Percentiles rank a stretch among this genome's conserved stretches.
phyloP scores from a whole-genome alignment of 2,888 invertebrate species.

The Dichetophora obliterata region DNA sequence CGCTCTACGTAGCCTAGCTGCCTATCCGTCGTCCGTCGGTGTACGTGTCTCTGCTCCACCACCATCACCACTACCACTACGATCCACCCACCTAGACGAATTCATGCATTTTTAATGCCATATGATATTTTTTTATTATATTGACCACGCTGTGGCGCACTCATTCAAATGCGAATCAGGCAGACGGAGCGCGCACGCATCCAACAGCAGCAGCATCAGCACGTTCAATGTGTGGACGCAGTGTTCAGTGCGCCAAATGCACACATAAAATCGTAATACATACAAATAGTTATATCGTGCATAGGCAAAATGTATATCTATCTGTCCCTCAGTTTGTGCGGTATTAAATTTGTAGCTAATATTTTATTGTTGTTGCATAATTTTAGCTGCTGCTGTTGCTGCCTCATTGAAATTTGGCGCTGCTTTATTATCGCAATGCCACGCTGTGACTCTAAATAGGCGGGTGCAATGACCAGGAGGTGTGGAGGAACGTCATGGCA shows the following conservation, averaged over 20 bases:
- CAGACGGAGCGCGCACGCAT: neutral
- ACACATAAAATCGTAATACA: too few relatives aligned
- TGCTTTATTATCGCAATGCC: neutral
- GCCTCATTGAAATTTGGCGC: constrained; percentile 18
- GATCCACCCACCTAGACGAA: too few relatives aligned
- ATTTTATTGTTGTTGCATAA: constrained; percentile 35
- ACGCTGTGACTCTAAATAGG: neutral
- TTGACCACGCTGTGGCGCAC: constrained; percentile 12
- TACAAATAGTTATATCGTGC: neutral
- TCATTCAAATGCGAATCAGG: constrained; percentile 31
- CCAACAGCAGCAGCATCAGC: neutral
- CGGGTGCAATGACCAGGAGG: neutral
- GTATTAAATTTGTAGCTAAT: constrained; percentile 31
- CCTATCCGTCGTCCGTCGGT: neutral
- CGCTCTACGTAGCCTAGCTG: neutral
- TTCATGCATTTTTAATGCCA: constrained; percentile 20
- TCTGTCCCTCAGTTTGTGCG: constrained; percentile 1
- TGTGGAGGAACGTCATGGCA: neutral
- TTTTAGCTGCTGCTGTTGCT: constrained; percentile 2
- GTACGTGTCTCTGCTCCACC: too few relatives aligned
- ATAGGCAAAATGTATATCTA: neutral
- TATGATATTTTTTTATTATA: neutral
- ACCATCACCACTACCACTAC: too few relatives aligned
- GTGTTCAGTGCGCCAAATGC: too few relatives aligned
- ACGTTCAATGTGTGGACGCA: neutral